Evolutionary conservation across 2,797 vertebrate species (phyloP), one percentile per base, ranked within the genome.

Genomic region (Sebastes taczanowskii): DNA sequence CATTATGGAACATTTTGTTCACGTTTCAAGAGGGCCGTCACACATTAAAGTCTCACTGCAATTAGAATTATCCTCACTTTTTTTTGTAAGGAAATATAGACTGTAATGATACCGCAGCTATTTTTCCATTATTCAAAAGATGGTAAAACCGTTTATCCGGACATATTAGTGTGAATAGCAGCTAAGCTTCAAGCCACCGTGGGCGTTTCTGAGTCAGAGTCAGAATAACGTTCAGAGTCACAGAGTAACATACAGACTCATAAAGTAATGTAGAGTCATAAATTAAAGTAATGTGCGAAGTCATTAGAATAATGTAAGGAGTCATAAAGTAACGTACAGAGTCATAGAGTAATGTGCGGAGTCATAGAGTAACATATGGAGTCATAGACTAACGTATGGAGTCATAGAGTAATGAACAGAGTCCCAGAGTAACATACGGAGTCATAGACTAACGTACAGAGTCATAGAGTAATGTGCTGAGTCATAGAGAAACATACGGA

Each of bases 321-420:
- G 58, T 29, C 58, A 20, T 14, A 5, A 16, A 18, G 30, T 34
- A 22, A 22, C 1, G 0, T 22, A 35, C 1, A 0, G 9, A 4
- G 14, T 38, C 11, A 63, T 4, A 2, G 22, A 55, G 22, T 23
- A 55, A 23, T 0, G 0, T 23, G 13, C 0, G 5, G 22, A 32
- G 59, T 32, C 59, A 32, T 11, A 2, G 29, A 60, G 23, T 20
- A 49, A 29, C 0, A 1, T 20, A 49, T 0, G 1, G 29, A 29
- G 29, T 6, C 29, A 29, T 29, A 29, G 2, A 34, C 7, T 30
- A 34, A 29, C 0, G 2, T 20, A 49, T 0, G 1, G n/a, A 56
- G 30, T 38, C 20, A 63, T 2, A 2, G 22, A 56, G 22, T 23
- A 56, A 25, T 0, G 0, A 29, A 29, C 27, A 29, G 27, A 29